phyloP scores from a whole-genome alignment of 2,113 vertebrate species.

The Anser cygnoides region DNA sequence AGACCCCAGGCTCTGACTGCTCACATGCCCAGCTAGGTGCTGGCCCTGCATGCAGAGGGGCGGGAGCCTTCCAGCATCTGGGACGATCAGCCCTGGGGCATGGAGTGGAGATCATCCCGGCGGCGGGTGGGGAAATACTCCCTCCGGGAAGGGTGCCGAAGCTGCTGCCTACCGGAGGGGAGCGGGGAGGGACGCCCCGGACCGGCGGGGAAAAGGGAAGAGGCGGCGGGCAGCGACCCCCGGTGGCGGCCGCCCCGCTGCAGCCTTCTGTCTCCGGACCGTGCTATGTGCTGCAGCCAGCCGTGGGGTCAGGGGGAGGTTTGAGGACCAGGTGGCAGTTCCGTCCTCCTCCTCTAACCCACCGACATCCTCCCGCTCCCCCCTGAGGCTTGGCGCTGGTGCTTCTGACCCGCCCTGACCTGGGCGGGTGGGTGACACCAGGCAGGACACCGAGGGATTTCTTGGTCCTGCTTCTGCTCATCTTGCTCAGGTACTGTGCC shows the following conservation, averaged over 20 bases:
- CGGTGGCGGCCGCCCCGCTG: not conserved
- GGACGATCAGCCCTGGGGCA: rapidly evolving
- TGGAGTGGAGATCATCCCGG: rapidly evolving
- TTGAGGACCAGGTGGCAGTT: not conserved
- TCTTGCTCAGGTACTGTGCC: rapidly evolving
- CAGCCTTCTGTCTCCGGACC: not conserved
- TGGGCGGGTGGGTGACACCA: not conserved
- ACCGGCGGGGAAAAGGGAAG: not conserved
- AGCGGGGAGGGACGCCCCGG: too few relatives aligned
- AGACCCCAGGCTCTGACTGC: rapidly evolving
- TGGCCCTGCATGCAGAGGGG: rapidly evolving
- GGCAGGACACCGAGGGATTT: rapidly evolving
- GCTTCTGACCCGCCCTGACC: not conserved
- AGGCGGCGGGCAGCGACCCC: not conserved
- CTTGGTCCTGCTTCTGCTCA: rapidly evolving
- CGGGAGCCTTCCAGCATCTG: rapidly evolving
- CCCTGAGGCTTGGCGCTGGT: too few relatives aligned
- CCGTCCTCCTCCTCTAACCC: not conserved
- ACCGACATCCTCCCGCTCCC: not conserved
- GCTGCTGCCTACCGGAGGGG: not conserved
- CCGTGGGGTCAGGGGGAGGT: not conserved
- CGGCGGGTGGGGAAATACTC: rapidly evolving
- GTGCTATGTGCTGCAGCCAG: too few relatives aligned
- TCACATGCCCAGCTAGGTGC: not conserved
- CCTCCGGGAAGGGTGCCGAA: rapidly evolving